Evolutionary conservation across 1,140 invertebrate genomes (phyloP).

Genomic region (Phymorhynchus buccinoides): DNA sequence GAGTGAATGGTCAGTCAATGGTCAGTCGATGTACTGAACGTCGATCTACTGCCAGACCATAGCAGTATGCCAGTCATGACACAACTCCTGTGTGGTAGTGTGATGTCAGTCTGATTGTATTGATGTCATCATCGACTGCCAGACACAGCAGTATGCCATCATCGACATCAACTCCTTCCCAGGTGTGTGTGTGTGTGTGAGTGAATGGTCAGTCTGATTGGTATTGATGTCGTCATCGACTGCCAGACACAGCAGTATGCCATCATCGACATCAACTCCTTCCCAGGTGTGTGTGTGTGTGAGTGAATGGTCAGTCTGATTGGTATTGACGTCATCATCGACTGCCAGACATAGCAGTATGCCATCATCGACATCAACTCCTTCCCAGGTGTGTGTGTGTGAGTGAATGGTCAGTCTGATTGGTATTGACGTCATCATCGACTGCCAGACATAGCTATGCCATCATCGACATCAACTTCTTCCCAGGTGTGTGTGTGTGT

Average conservation of each 20-base stretch:
- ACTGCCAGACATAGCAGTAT: conserved; percentile 84
- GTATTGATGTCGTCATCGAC: conserved; percentile 92
- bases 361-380: conserved; percentile 92
- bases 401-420: too few relatives aligned
- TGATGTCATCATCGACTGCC: conserved; percentile 90
- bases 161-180: conserved; percentile 93
- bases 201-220: conserved; percentile 84
- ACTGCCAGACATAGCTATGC: too few relatives aligned
- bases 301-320: too few relatives aligned
- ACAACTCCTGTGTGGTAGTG: too few relatives aligned
- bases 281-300: too few relatives aligned
- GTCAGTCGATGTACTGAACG: conserved; percentile 89
- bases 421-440: too few relatives aligned
- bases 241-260: conserved; percentile 85
- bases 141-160: conserved; percentile 85
- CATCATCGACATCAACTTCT: too few relatives aligned
- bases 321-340: conserved; percentile 91
- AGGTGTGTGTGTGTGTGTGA: too few relatives aligned
- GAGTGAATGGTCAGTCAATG: too few relatives aligned
- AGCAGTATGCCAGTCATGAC: conserved; percentile 89
- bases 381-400: conserved; percentile 90
- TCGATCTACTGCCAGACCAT: conserved; percentile 87
- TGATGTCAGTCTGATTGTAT: conserved; percentile 85
- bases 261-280: conserved; percentile 92
- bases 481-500: too few relatives aligned